phyloP scores from a whole-genome alignment of 2,888 invertebrate species.

The Ormia ochracea region DNA sequence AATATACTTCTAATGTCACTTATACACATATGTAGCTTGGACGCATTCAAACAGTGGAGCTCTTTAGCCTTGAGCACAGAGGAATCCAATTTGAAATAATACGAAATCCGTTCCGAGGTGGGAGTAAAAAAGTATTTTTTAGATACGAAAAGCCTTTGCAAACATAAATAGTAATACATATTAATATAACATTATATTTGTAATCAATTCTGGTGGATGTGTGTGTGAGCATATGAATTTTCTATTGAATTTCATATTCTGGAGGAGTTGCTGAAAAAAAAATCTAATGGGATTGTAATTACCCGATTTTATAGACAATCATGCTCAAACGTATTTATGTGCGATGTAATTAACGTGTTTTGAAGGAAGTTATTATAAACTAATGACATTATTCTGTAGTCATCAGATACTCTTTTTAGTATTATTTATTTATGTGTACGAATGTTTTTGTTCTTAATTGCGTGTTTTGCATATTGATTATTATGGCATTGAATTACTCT shows the following conservation, averaged over 20 bases:
- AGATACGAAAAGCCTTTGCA: background rate
- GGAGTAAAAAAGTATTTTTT: background rate
- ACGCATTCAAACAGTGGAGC: no score
- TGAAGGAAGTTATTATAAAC: constrained; percentile 17
- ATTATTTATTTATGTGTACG: constrained; percentile 13
- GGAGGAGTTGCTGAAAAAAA: background rate
- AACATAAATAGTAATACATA: background rate
- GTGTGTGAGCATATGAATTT: no score
- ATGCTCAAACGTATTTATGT: background rate
- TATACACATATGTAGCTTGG: no score
- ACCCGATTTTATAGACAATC: constrained; percentile 30
- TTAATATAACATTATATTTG: constrained; percentile 30
- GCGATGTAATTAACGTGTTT: background rate
- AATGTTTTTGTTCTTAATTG: constrained; percentile 57
- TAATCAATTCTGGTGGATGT: background rate
- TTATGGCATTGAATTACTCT: constrained; percentile 38
- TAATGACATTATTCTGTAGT: constrained; percentile 1
- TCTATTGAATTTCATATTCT: background rate
- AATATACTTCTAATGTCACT: no score
- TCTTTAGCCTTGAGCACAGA: no score
- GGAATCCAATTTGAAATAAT: no score
- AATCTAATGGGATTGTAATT: constrained; percentile 41
- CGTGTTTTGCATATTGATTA: constrained; percentile 61
- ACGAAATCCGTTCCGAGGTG: no score
- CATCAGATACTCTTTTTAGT: background rate